Evolutionary conservation across 2,888 invertebrate species (phyloP), one percentile per base, ranked within the genome.

Genomic region (Latheticus oryzae): DNA sequence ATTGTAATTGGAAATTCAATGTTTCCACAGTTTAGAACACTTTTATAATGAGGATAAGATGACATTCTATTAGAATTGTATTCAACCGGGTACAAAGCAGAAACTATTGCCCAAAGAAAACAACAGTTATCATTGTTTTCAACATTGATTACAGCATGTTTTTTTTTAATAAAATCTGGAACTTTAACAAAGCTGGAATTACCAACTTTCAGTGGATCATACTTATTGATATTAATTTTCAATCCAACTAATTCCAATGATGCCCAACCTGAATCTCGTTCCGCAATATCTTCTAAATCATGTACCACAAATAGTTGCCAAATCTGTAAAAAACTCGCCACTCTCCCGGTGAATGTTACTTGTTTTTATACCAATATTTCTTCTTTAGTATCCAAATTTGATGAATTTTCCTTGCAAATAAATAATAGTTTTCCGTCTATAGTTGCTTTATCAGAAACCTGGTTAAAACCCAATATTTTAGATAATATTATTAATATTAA

Each of bases 41-140:
- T 21, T 11, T 55, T 51, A 47, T 61, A 65, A 37, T 68, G 56
- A 2, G 66, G 65, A 51, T 71, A 71, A 5, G 52, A 56, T 7
- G 54, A 43, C n/a, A 55, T 7, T 38, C 62, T 38, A 11, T 67
- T 24, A n/a, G 32, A 2, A 51, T 67, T 1, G 5, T 16, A 17
- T 24, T 35, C n/a, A 16, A 43, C 51, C 1, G 66, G 64, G 51
- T 57, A 58, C 24, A 70, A 28, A 24, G 69, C 66, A 12, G 65
- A 60, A 5, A 63, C 45, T 30, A 71, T 51, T 24, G 66, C 58
- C 67, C 68, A 71, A 1, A 61, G 58, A 57, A 71, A 71, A 50
- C 70, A 70, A 7, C 54, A 40, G 11, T 61, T 11, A 58, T 71
- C 71, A 4, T 64, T n/a, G 51, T 69, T 72, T 45, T 66, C 51